Percentiles rank a stretch among this genome's conserved stretches.
These are phyloP conservation scores for Plumapathes pennacea DNA, from an alignment of 92 coral and sea anemone species.

Conservation along the genomic window DNA sequence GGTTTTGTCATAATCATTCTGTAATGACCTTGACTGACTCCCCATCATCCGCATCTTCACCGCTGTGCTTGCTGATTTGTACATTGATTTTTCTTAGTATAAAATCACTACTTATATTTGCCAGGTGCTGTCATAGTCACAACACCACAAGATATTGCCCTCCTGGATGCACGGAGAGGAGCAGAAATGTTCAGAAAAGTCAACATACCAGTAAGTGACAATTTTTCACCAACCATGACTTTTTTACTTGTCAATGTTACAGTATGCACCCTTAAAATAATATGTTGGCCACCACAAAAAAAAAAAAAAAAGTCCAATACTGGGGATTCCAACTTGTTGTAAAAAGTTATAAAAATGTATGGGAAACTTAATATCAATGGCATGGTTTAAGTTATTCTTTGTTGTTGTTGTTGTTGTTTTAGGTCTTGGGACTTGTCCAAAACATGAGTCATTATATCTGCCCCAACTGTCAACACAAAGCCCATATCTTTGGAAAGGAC, in stretches of 20 bases:
- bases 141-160: slow-evolving; percentile 98
- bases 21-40: too few relatives aligned
- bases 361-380: too few relatives aligned
- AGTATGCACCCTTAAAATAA: too few relatives aligned
- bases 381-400: too few relatives aligned
- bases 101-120: too few relatives aligned
- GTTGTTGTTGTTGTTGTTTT: not conserved
- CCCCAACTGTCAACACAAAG: slow-evolving; percentile 87
- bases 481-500: slow-evolving; percentile 91
- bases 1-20: not conserved
- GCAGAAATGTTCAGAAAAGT: slow-evolving; percentile 95
- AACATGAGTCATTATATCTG: slow-evolving; percentile 97
- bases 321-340: too few relatives aligned
- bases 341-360: too few relatives aligned
- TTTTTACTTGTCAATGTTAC: not conserved
- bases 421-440: slow-evolving; percentile 92
- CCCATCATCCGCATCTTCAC: not conserved
- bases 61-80: too few relatives aligned
- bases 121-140: slow-evolving; percentile 95
- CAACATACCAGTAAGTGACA: slow-evolving; percentile 74
- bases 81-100: too few relatives aligned
- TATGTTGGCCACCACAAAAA: too few relatives aligned
- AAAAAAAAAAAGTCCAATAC: too few relatives aligned
- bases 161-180: slow-evolving; percentile 95
- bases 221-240: not conserved